Conservation (phyloP, 92 coral and sea anemone species). For the Micromussa lordhowensis region DNA sequence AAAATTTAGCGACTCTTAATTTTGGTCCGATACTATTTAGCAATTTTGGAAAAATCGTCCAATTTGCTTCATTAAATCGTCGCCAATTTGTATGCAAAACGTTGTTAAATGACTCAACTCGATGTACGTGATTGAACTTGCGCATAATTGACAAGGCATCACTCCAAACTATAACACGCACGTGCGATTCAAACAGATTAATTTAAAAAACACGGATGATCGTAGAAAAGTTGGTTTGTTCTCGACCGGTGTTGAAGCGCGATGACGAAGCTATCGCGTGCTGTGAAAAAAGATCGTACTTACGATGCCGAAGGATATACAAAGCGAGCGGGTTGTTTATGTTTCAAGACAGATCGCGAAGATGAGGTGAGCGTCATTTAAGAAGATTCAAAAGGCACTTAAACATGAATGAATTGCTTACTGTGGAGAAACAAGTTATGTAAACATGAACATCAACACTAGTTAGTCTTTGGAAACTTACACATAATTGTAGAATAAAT, state of each 20-base stretch:
- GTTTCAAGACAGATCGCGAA: constrained; percentile 34
- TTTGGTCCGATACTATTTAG: no score
- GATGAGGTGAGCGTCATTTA: constrained; percentile 6
- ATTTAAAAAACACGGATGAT: no score
- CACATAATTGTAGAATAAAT: background rate
- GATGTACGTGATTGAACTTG: no score
- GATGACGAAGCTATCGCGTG: background rate
- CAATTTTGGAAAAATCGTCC: no score
- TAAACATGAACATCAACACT: background rate
- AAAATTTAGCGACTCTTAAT: no score
- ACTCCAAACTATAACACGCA: no score
- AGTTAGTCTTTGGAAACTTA: background rate
- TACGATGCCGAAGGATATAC: constrained; percentile 36
- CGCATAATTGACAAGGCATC: no score
- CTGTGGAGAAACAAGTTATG: background rate
- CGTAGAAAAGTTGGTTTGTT: no score
- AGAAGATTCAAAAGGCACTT: background rate
- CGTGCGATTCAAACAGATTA: no score
- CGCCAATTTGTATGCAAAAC: no score
- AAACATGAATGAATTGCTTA: background rate
- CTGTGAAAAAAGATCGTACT: constrained; percentile 14
- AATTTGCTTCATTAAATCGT: no score
- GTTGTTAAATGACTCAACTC: no score
- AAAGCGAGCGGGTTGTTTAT: constrained; percentile 32
- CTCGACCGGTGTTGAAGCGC: background rate